Percentiles rank a stretch among this genome's conserved stretches.
These are phyloP conservation scores for Sinohyriopsis cumingii DNA, from an alignment of 2,888 invertebrate species.

Conservation along the genomic window DNA sequence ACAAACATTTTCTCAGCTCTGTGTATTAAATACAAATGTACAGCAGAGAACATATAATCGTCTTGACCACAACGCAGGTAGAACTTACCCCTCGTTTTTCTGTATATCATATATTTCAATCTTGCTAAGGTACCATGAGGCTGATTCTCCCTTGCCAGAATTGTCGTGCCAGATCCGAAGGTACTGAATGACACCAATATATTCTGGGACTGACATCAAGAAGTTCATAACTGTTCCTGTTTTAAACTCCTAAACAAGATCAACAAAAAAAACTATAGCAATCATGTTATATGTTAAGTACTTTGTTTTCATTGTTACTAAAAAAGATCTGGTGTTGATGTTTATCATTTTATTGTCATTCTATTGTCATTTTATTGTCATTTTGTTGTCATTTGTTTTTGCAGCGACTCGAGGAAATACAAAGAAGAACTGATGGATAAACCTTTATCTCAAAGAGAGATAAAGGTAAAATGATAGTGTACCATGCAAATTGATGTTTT, in stretches of 20 bases:
- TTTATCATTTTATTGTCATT: too few species aligned
- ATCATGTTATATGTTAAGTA: neutral
- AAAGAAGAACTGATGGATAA: too few species aligned
- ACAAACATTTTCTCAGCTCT: too few species aligned
- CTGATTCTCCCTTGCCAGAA: conserved; percentile 65
- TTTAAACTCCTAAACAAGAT: conserved; percentile 33
- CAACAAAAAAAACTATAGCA: neutral
- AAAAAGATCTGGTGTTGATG: neutral
- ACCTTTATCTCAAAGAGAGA: too few species aligned
- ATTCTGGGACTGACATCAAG: conserved; percentile 56
- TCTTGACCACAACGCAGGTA: too few species aligned
- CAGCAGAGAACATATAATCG: too few species aligned
- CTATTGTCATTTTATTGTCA: too few species aligned
- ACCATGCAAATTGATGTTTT: too few species aligned
- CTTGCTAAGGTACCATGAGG: conserved; percentile 71
- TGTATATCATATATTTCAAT: conserved; percentile 71
- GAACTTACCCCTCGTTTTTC: conserved; percentile 60
- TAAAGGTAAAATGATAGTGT: too few species aligned
- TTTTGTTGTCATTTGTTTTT: too few species aligned
- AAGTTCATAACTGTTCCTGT: conserved; percentile 59
- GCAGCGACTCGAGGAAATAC: too few species aligned
- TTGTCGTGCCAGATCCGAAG: conserved; percentile 72
- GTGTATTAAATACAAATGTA: too few species aligned
- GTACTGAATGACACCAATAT: conserved; percentile 68
- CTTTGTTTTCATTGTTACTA: neutral